Percentiles rank a stretch among this genome's conserved stretches.
These are phyloP conservation scores for Heliconius melpomene DNA, from an alignment of 1,140 invertebrate genomes.

Conservation along the genomic window DNA sequence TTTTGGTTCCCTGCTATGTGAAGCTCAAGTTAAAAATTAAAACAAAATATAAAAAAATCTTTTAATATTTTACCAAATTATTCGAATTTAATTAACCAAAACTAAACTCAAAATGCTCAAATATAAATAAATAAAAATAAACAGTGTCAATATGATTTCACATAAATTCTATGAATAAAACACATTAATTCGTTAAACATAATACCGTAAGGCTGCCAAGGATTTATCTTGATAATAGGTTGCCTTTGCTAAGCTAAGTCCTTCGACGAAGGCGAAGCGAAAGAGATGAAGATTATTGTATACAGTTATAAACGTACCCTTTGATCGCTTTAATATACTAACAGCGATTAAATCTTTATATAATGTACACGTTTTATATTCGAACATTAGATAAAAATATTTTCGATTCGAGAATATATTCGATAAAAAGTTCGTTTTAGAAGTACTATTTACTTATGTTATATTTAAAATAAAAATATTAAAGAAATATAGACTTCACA, in stretches of 20 bases:
- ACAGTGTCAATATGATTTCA: background rate
- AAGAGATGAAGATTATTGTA: conserved; percentile 2
- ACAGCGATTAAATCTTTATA: background rate
- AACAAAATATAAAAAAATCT: background rate
- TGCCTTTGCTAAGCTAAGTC: background rate
- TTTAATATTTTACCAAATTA: too few species aligned
- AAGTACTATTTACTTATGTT: background rate
- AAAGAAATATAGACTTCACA: background rate
- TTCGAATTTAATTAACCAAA: too few species aligned
- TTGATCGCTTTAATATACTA: background rate
- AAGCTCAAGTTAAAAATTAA: background rate
- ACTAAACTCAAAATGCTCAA: too few species aligned
- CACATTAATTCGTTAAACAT: background rate
- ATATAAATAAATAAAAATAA: background rate
- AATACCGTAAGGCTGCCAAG: background rate
- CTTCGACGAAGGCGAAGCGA: background rate
- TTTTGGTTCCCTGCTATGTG: too few species aligned
- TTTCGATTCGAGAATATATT: too few species aligned
- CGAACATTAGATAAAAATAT: background rate
- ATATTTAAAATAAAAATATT: background rate
- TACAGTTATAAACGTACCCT: background rate
- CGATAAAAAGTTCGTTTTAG: background rate
- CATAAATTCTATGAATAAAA: background rate
- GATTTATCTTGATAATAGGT: background rate
- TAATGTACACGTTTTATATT: background rate